A percentile compares a stretch with the other conserved stretches of the same genome.
phyloP scores from a whole-genome alignment of 1,140 invertebrate species.

The Telenomus remus region DNA sequence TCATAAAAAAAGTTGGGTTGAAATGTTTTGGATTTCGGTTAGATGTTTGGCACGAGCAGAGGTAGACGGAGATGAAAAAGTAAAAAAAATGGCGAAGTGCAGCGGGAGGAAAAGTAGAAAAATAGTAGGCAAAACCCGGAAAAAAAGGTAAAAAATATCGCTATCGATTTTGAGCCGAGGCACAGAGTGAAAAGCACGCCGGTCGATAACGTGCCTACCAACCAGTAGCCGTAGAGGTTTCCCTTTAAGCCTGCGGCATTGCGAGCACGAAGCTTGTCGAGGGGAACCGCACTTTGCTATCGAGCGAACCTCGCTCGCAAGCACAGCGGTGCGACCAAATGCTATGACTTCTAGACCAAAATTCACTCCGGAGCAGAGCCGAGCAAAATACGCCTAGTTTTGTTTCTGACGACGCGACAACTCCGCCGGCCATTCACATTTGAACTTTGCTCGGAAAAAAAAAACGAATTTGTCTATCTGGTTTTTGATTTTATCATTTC shows the following conservation, averaged over 20 bases:
- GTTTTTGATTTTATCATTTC: no score
- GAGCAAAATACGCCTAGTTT: constrained; percentile 7
- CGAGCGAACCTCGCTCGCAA: constrained; percentile 67
- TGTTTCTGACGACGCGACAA: constrained; percentile 2
- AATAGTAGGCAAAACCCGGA: neutral
- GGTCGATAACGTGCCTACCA: constrained; percentile 57
- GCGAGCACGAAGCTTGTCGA: constrained; percentile 70
- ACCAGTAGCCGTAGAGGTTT: constrained; percentile 60
- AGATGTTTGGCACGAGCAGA: neutral
- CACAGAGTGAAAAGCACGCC: constrained; percentile 41
- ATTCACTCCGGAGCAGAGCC: constrained; percentile 32
- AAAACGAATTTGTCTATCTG: no score
- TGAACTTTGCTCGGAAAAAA: no score
- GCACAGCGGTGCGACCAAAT: constrained; percentile 60
- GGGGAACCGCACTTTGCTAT: constrained; percentile 72
- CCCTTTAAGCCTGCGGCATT: constrained; percentile 71
- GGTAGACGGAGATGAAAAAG: neutral
- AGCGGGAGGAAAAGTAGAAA: no score
- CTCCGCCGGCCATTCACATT: no score
- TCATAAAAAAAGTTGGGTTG: no score
- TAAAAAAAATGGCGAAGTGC: no score
- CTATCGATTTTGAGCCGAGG: constrained; percentile 48
- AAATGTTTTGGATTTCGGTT: neutral
- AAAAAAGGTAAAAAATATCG: constrained; percentile 29
- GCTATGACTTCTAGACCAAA: constrained; percentile 58